Conservation (phyloP, 1,140 invertebrate species). For the Nasonia longicornis region DNA sequence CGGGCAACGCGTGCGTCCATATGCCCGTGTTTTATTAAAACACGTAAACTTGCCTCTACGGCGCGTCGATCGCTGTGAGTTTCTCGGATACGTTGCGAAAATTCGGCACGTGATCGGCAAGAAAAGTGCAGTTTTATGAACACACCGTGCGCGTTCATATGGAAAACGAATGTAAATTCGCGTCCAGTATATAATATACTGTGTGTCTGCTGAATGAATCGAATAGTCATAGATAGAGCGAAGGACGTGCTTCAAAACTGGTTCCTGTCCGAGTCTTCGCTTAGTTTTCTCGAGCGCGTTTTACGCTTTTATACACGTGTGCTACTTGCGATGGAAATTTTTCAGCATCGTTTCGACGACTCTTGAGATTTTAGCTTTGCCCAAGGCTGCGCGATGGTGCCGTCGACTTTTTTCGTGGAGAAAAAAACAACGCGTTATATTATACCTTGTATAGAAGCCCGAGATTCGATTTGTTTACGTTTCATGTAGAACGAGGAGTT, state of each 20-base stretch:
- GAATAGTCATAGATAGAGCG: not conserved
- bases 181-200: too few species aligned
- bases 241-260: not conserved
- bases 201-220: too few species aligned
- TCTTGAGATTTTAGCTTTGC: too few species aligned
- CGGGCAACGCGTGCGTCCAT: not conserved
- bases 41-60: not conserved
- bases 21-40: not conserved
- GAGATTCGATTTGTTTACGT: too few species aligned
- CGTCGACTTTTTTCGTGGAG: too few species aligned
- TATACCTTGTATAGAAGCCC: too few species aligned
- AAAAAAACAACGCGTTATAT: too few species aligned
- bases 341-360: not conserved
- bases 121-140: not conserved
- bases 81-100: not conserved
- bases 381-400: too few species aligned
- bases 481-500: too few species aligned
- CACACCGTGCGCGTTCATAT: too few species aligned
- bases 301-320: not conserved
- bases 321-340: constrained; percentile 10
- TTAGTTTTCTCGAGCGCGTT: not conserved
- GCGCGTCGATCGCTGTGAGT: not conserved
- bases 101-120: not conserved
- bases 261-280: not conserved
- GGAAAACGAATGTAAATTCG: too few species aligned